Percentiles rank a stretch among this genome's conserved stretches.
These are phyloP conservation scores for Phyllotis vaccarum DNA, from an alignment of 2,797 vertebrate species.

Conservation along the genomic window DNA sequence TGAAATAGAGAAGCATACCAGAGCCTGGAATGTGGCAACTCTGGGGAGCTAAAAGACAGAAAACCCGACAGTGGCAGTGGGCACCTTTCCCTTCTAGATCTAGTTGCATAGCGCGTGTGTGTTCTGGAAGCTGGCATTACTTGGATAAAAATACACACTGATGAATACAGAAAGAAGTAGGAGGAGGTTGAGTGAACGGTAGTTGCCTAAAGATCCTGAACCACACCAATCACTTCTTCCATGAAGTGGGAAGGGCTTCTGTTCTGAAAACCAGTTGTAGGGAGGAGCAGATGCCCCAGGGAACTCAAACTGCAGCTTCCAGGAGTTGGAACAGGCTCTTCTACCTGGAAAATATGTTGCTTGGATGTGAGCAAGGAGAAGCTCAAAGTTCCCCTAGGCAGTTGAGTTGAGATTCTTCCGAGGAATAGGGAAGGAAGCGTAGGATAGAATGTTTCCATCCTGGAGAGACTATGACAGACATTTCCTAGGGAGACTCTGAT, in stretches of 20 bases:
- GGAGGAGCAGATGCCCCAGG: background rate
- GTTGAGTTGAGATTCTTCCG: background rate
- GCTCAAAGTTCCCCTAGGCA: no score
- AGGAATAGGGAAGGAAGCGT: background rate
- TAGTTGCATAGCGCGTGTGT: background rate
- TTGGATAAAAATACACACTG: conserved; percentile 29
- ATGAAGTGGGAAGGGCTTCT: background rate
- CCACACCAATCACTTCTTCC: fast-evolving
- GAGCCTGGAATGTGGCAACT: background rate
- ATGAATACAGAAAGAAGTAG: conserved; percentile 1
- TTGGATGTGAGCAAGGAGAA: background rate
- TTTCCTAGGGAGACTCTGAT: background rate
- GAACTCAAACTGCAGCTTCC: background rate
- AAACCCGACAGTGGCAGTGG: no score
- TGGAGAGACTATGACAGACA: background rate
- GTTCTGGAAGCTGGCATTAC: background rate
- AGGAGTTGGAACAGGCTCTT: background rate
- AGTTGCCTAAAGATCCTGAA: background rate
- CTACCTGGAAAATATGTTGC: background rate
- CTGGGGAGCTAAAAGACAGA: background rate
- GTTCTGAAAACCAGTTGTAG: fast-evolving
- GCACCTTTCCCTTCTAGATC: background rate
- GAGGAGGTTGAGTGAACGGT: background rate
- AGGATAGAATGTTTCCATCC: background rate
- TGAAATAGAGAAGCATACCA: background rate